These are phyloP conservation scores for Azemiops feae DNA, from an alignment of 2,113 vertebrate species.

Conservation along the genomic window DNA sequence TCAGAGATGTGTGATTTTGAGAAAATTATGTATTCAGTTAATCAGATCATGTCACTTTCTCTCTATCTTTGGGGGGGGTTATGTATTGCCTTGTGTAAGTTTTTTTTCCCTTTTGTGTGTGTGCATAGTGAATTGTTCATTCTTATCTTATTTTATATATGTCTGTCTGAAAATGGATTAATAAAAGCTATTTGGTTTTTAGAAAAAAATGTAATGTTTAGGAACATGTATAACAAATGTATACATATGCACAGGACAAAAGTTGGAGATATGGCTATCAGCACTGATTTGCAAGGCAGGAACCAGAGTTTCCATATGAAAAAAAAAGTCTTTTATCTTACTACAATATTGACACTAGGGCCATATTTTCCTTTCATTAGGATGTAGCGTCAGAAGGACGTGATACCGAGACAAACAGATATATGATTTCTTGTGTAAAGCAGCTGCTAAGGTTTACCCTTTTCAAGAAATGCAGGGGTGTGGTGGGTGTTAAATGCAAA, in stretches of 20 bases:
- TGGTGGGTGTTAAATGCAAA: not conserved
- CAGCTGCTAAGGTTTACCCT: slow-evolving; percentile 21
- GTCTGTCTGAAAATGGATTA: not conserved
- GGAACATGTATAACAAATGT: slow-evolving; percentile 16
- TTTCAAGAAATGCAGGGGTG: slow-evolving; percentile 6
- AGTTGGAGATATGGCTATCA: slow-evolving; percentile 1
- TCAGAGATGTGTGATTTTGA: not conserved
- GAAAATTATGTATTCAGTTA: not conserved
- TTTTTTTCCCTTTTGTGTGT: not conserved
- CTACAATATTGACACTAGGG: slow-evolving; percentile 42
- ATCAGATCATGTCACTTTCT: not conserved
- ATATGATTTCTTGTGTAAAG: slow-evolving; percentile 48
- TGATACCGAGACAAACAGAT: slow-evolving; percentile 54
- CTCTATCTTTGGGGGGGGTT: not conserved
- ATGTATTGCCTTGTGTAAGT: not conserved
- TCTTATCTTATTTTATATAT: not conserved
- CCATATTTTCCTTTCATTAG: slow-evolving; percentile 48
- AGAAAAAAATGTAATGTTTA: not conserved
- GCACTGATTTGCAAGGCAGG: slow-evolving; percentile 37
- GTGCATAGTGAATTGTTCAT: not conserved
- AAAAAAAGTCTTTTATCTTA: slow-evolving; percentile 42
- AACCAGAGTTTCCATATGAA: slow-evolving; percentile 4
- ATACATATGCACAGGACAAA: slow-evolving; percentile 10
- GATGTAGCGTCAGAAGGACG: slow-evolving; percentile 43
- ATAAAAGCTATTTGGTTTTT: not conserved